These are phyloP conservation scores for Agrochola circellaris DNA, from an alignment of 2,888 invertebrate genomes.

Conservation along the genomic window DNA sequence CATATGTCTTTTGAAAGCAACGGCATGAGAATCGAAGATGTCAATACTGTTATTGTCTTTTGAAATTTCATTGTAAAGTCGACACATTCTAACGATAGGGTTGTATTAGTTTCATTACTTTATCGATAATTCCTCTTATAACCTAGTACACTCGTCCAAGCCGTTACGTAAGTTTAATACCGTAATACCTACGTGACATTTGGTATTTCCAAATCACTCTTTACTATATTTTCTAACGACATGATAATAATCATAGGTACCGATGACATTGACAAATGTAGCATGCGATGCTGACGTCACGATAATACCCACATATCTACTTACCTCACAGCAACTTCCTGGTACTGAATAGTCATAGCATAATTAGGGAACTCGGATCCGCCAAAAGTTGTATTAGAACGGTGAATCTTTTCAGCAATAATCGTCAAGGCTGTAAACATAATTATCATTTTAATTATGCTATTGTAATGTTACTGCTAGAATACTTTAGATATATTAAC, in stretches of 20 bases:
- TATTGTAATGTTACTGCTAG: background rate
- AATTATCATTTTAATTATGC: constrained; percentile 2
- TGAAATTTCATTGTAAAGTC: too few relatives aligned
- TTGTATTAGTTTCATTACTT: background rate
- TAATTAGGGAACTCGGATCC: constrained; percentile 10
- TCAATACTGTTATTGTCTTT: too few relatives aligned
- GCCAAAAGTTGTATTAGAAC: background rate
- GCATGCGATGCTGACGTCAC: constrained; percentile 41
- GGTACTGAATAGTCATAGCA: background rate
- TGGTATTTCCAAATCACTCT: constrained; percentile 35
- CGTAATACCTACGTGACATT: constrained; percentile 45
- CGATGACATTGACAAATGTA: constrained; percentile 53
- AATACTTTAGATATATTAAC: background rate
- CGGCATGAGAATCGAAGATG: too few relatives aligned
- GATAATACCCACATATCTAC: constrained; percentile 21
- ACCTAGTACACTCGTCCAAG: constrained; percentile 6
- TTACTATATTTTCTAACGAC: constrained; percentile 34
- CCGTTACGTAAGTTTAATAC: constrained; percentile 13
- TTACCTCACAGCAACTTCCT: constrained; percentile 11
- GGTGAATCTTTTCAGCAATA: background rate
- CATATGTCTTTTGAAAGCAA: too few relatives aligned
- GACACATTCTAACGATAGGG: too few relatives aligned
- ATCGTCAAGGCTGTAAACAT: background rate
- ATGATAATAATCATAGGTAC: constrained; percentile 31
- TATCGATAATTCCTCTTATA: constrained; percentile 14